phyloP scores from a whole-genome alignment of 2,797 vertebrate species.

The Oreochromis grahami region DNA sequence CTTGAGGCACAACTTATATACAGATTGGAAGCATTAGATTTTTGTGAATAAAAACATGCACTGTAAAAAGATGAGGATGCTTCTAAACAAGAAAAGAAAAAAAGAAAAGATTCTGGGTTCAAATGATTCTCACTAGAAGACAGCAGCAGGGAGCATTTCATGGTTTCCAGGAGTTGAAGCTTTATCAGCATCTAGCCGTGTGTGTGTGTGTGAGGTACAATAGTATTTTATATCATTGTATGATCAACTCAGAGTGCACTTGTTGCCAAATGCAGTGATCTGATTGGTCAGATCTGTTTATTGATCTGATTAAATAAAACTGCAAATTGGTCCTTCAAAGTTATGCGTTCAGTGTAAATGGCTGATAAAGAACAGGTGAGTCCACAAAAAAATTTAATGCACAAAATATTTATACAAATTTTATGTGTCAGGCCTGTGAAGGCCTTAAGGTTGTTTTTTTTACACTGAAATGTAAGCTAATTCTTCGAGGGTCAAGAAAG shows the following conservation, averaged over 20 bases:
- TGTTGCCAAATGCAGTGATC: neutral
- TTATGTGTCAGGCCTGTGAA: neutral
- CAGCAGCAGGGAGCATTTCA: accelerated
- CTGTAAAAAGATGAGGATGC: neutral
- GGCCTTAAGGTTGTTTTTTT: neutral
- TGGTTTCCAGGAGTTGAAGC: neutral
- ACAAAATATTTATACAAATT: neutral
- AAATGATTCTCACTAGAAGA: neutral
- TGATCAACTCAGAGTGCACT: neutral
- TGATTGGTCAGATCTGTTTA: neutral
- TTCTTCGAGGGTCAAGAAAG: too few relatives aligned
- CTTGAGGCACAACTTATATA: neutral
- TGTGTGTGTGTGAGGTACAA: neutral
- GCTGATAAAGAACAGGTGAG: neutral
- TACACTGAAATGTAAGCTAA: neutral
- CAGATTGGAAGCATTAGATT: neutral
- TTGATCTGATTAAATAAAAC: neutral
- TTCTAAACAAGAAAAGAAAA: neutral
- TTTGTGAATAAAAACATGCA: neutral
- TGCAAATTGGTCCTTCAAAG: accelerated
- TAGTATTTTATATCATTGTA: neutral
- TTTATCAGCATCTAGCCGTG: neutral
- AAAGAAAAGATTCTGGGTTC: neutral
- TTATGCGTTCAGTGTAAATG: neutral
- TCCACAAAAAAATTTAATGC: neutral